Evolutionary conservation across 2,797 vertebrate species (phyloP), one percentile per base, ranked within the genome.

Genomic region (Megalops cyprinoides): DNA sequence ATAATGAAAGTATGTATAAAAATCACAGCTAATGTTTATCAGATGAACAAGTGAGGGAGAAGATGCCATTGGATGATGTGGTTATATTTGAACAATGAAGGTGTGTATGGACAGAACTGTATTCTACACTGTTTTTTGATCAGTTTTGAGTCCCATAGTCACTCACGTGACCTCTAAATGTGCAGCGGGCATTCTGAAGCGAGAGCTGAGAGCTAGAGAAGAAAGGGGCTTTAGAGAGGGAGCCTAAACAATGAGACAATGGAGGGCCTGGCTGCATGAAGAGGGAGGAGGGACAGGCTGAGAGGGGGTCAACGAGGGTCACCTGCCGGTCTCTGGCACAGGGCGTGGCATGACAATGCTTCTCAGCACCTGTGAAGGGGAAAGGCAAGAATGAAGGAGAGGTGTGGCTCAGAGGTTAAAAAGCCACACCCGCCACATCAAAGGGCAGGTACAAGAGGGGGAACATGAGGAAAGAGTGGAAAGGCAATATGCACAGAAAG

Each of bases 211-310:
- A 37, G 37, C 65, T 1, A 23, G 15, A 69, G 34, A 69, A 69
- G 42, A 37, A 23, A 14, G 65, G 34, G 65, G 42, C 28, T 76
- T 74, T 25, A 9, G 74, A 34, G 79, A 80, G 56, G 82, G 86
- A 82, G 84, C 84, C 84, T 88, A 31, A 89, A 89, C 85, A 86
- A 84, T 81, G 87, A 88, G 85, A 92, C 89, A 92, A 91, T 90
- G 82, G 86, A 46, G 51, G 51, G 31, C n/a, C 34, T 25, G 12
- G 31, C n/a, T 34, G 18, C n/a, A n/a, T 8, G 37, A 28, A 25
- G 67, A 25, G 23, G 31, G 79, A 76, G 77, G 65, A 82, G 82
- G 89, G 82, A 84, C 42, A 28, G 87, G 85, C 82, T 85, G 79
- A 78, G 79, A 37, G 82, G 51, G 31, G 75, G 28, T 58, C 87